Percentiles rank a stretch among this genome's conserved stretches.
phyloP scores from a whole-genome alignment of 2,797 vertebrate species.

The Syndactyla subalaris region DNA sequence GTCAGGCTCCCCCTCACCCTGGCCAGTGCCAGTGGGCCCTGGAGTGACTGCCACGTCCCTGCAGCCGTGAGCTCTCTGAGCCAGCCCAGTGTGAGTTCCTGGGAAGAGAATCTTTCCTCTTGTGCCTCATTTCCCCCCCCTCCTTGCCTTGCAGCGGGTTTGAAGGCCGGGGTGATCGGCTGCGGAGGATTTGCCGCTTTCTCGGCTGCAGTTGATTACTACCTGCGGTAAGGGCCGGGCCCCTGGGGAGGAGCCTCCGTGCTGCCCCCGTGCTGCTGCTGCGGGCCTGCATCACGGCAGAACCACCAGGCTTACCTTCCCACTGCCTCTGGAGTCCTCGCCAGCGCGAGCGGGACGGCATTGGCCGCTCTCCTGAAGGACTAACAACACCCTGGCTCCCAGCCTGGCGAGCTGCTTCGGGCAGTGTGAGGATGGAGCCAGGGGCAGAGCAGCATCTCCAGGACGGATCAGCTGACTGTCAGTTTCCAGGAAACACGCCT shows the following conservation, averaged over 20 bases:
- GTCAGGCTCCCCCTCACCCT: background rate
- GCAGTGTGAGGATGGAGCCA: constrained; percentile 26
- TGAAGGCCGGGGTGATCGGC: constrained; percentile 92
- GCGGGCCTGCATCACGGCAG: constrained; percentile 3
- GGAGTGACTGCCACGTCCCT: background rate
- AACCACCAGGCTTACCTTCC: constrained; percentile 37
- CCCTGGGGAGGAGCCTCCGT: background rate
- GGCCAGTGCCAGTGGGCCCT: background rate
- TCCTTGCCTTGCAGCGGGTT: constrained; percentile 82
- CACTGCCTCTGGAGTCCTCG: constrained; percentile 2
- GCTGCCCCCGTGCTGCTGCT: background rate
- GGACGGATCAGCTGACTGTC: constrained; percentile 49
- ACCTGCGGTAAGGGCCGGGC: constrained; percentile 82
- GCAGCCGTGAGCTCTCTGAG: background rate
- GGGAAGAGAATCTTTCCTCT: background rate
- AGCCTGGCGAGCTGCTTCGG: constrained; percentile 8
- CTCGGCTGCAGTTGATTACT: constrained; percentile 96
- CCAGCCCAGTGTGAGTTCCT: background rate
- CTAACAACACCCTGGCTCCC: constrained; percentile 28
- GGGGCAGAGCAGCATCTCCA: constrained; percentile 37
- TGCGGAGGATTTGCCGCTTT: constrained; percentile 97
- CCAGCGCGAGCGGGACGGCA: background rate
- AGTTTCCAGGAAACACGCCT: constrained; percentile 66
- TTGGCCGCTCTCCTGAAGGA: constrained; percentile 28
- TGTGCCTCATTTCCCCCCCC: background rate